Evolutionary conservation across 2,888 invertebrate genomes (phyloP).

Genomic region (Cinara cedri): DNA sequence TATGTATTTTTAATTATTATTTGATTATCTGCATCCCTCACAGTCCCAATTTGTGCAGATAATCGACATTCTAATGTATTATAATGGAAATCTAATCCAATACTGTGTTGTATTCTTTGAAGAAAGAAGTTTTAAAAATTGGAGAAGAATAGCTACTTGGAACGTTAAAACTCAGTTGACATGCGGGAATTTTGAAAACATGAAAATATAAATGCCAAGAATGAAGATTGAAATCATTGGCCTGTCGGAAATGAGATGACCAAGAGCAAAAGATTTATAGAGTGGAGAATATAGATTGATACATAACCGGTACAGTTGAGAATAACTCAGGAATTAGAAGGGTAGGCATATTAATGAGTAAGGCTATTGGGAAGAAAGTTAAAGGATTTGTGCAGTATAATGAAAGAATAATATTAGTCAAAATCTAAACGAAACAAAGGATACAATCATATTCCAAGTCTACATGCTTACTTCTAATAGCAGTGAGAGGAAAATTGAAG

Average conservation of each 20-base stretch:
- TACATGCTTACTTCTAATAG: slow-evolving; percentile 51
- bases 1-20: too few species aligned
- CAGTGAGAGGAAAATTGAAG: slow-evolving; percentile 43
- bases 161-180: neutral
- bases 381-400: slow-evolving; percentile 14
- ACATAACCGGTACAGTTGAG: slow-evolving; percentile 24
- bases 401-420: slow-evolving; percentile 46
- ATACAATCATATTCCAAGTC: slow-evolving; percentile 36
- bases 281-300: slow-evolving; percentile 28
- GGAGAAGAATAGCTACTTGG: slow-evolving; percentile 3
- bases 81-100: too few species aligned
- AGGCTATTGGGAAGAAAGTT: slow-evolving; percentile 27
- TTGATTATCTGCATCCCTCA: too few species aligned
- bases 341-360: slow-evolving; percentile 28
- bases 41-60: too few species aligned
- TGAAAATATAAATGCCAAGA: too few species aligned
- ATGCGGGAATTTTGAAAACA: neutral
- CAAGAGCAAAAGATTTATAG: slow-evolving; percentile 22
- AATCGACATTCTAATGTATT: too few species aligned
- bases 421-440: slow-evolving; percentile 33
- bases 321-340: slow-evolving; percentile 8
- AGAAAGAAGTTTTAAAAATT: neutral
- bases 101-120: too few species aligned
- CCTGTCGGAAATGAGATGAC: slow-evolving; percentile 21
- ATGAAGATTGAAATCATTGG: neutral